Conservation (phyloP, 2,888 invertebrate species). For the Acronicta psi region DNA sequence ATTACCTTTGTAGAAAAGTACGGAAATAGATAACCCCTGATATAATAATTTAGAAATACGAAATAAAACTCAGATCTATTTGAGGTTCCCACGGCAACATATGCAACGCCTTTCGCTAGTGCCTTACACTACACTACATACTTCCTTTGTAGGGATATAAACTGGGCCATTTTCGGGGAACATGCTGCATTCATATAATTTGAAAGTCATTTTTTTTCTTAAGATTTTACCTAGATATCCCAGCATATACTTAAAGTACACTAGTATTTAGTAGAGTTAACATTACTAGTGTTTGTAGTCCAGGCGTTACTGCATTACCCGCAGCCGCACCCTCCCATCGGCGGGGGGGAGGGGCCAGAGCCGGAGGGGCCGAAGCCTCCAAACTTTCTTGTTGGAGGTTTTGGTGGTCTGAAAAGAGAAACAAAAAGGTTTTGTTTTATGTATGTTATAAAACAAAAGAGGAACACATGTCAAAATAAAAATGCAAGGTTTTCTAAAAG, state of each 20-base stretch:
- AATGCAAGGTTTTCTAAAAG: no score
- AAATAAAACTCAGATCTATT: neutral
- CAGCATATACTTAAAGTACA: no score
- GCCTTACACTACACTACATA: slow-evolving; percentile 1
- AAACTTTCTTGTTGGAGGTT: slow-evolving; percentile 79
- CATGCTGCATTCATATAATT: no score
- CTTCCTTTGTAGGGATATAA: no score
- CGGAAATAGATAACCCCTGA: no score
- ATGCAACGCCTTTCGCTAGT: neutral
- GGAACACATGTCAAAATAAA: neutral
- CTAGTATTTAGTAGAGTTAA: slow-evolving; percentile 18
- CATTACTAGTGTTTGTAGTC: slow-evolving; percentile 16
- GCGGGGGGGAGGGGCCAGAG: slow-evolving; percentile 80
- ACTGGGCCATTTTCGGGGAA: no score
- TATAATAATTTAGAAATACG: neutral
- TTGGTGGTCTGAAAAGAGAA: slow-evolving; percentile 77
- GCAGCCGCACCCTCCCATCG: slow-evolving; percentile 83
- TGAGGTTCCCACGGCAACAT: neutral
- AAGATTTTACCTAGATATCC: no score
- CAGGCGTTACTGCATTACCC: slow-evolving; percentile 59
- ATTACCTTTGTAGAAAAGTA: no score
- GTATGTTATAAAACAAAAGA: no score
- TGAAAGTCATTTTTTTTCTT: no score
- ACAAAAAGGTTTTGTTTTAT: neutral
- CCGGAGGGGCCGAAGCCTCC: slow-evolving; percentile 84